Evolutionary conservation across 30 jellyfish, hydroid and myxozoan species (phyloP), one percentile per base, ranked within the genome.

Genomic region (Aurelia coerulea): DNA sequence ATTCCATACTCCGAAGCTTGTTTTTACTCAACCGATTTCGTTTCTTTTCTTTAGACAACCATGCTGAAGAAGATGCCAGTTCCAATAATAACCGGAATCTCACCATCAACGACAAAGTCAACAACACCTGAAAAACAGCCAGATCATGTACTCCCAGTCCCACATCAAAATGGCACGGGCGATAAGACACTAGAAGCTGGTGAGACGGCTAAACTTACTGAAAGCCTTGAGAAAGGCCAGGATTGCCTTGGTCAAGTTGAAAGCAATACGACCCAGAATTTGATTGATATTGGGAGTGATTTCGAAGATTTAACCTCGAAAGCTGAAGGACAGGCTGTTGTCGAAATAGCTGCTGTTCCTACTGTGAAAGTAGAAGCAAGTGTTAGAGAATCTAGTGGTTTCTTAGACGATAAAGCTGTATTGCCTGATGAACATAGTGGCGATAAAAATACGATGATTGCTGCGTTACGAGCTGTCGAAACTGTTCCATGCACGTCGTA

Each of bases 31-130:
- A 35, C 12, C 60, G 14, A 18, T 8, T 63, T 64, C 23, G n/a
- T 60, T 34, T 19, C 72, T 86, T 56, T 50, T 34, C 31, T 42
- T 39, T 80, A 92, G 98, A 86, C 88, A 10, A 68, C 96, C 2
- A 68, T 92, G 95, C 77, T 91, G 78, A 92, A 86, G 79, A 92
- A 92, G 66, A 91, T 92, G 80, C 96, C 98, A 13, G 98, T 92
- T 50, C 98, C 98, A 15, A 65, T 92, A 5, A 68, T 92, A 34
- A 58, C 91, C 0, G 88, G 84, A n/a, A 78, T 41, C 7, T 23
- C 80, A 42, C 66, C 87, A 5, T 29, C 35, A 81, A 37, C 32
- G 14, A 73, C 35, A 60, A 60, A 17, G 13, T 23, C 70, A 7
- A 73, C 13, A 60, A 60, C 35, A 60, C 70, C 70, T 60, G 35